phyloP scores from a whole-genome alignment of 2,888 invertebrate species.

The Agrochola litura region DNA sequence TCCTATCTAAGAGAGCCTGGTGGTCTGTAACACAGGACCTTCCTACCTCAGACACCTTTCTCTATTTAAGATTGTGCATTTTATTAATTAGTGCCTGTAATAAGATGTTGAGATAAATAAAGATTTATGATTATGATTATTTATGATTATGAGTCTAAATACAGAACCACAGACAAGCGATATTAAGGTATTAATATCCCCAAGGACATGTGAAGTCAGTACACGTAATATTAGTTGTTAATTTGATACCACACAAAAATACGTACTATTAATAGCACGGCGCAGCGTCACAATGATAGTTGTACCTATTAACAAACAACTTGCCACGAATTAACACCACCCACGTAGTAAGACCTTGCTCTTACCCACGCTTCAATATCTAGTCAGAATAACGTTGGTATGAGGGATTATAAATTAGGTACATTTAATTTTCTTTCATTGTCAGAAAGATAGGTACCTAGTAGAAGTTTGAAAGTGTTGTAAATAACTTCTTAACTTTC shows the following conservation, averaged over 20 bases:
- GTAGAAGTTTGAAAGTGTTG: background rate
- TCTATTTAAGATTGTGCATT: too few relatives aligned
- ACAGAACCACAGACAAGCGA: background rate
- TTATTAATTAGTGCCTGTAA: too few relatives aligned
- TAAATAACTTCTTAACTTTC: background rate
- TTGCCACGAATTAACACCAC: background rate
- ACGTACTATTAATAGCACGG: background rate
- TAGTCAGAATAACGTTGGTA: background rate
- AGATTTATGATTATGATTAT: too few relatives aligned
- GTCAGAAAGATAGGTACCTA: too few relatives aligned
- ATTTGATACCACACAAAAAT: background rate
- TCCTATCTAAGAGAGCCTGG: too few relatives aligned
- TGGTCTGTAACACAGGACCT: too few relatives aligned
- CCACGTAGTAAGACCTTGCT: background rate
- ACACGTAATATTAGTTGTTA: background rate
- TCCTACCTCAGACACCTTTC: too few relatives aligned
- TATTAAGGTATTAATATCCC: background rate
- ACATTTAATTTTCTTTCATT: background rate
- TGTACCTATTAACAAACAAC: conserved; percentile 8
- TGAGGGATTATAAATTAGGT: conserved; percentile 18
- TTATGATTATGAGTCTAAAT: too few relatives aligned
- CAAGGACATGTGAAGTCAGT: background rate
- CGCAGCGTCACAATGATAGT: background rate
- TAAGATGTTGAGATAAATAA: too few relatives aligned
- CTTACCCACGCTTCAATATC: background rate